phyloP scores from a whole-genome alignment of 1,140 invertebrate species.

The Drosophila pectinifera region DNA sequence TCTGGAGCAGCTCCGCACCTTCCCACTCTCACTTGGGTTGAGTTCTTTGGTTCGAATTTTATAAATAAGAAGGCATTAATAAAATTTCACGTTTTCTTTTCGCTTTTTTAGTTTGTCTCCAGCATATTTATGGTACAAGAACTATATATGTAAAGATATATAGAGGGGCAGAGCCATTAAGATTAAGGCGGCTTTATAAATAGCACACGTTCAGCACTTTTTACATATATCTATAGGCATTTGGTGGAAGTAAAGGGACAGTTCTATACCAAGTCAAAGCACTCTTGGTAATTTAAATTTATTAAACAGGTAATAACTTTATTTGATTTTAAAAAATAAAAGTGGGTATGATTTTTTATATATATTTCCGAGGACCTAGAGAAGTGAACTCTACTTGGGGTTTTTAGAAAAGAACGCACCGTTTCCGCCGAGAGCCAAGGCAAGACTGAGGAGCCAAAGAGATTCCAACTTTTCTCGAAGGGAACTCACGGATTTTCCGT shows the following conservation, averaged over 20 bases:
- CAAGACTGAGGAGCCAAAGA: constrained; percentile 62
- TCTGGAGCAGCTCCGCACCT: constrained; percentile 51
- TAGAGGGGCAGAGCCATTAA: constrained; percentile 59
- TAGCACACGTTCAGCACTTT: constrained; percentile 59
- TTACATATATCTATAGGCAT: constrained; percentile 36
- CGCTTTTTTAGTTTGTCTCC: constrained; percentile 37
- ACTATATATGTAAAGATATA: constrained; percentile 54
- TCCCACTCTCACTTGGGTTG: constrained; percentile 47
- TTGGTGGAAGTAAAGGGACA: constrained; percentile 18
- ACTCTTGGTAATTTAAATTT: constrained; percentile 12
- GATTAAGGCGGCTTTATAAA: constrained; percentile 75
- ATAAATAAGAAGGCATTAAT: constrained; percentile 77
- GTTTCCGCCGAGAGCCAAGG: constrained; percentile 67
- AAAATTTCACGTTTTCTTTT: constrained; percentile 38
- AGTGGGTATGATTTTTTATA: not conserved
- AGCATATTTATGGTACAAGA: constrained; percentile 52
- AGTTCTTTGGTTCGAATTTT: constrained; percentile 48
- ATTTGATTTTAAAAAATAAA: not conserved
- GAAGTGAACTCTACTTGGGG: constrained; percentile 8
- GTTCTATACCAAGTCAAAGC: constrained; percentile 9
- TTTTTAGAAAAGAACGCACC: constrained; percentile 55
- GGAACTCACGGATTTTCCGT: constrained; percentile 53
- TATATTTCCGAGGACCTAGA: constrained; percentile 3
- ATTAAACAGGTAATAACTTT: not conserved
- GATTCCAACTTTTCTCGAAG: constrained; percentile 48